Percentiles rank a stretch among this genome's conserved stretches.
Evolutionary conservation across 2,888 invertebrate genomes (phyloP).

Genomic region (Euclidia mi): DNA sequence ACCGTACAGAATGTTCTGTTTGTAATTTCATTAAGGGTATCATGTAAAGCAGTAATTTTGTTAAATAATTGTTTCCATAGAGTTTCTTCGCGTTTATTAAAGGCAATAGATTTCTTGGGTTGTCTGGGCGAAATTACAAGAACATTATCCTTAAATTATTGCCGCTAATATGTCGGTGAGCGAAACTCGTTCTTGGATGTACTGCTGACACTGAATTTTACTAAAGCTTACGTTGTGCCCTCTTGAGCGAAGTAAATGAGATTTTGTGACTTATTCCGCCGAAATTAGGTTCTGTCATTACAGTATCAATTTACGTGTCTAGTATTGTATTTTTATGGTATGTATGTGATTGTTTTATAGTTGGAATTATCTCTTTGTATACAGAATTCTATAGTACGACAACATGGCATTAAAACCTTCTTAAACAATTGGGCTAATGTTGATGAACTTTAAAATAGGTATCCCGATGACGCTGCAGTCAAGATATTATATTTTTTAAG

Average conservation of each 20-base stretch:
- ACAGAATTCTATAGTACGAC: too few relatives aligned
- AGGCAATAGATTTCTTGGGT: conserved; percentile 85
- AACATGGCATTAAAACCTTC: too few relatives aligned
- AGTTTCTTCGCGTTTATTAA: conserved; percentile 86
- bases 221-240: conserved; percentile 51
- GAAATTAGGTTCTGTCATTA: conserved; percentile 30
- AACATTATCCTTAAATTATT: conserved; percentile 87
- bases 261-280: conserved; percentile 44
- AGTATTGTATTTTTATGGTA: too few relatives aligned
- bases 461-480: too few relatives aligned
- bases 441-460: too few relatives aligned
- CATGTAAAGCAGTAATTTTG: conserved; percentile 83
- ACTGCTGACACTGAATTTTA: conserved; percentile 66
- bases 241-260: conserved; percentile 47
- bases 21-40: conserved; percentile 82
- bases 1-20: conserved; percentile 64
- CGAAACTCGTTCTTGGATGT: conserved; percentile 62
- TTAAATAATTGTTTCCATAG: conserved; percentile 85
- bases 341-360: too few relatives aligned
- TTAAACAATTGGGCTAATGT: too few relatives aligned
- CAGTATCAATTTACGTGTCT: too few relatives aligned
- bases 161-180: conserved; percentile 85
- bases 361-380: too few relatives aligned
- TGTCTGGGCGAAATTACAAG: conserved; percentile 81
- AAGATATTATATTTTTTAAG: too few relatives aligned